Evolutionary conservation across 1,140 invertebrate genomes (phyloP).

Genomic region (Ceratina japonica): DNA sequence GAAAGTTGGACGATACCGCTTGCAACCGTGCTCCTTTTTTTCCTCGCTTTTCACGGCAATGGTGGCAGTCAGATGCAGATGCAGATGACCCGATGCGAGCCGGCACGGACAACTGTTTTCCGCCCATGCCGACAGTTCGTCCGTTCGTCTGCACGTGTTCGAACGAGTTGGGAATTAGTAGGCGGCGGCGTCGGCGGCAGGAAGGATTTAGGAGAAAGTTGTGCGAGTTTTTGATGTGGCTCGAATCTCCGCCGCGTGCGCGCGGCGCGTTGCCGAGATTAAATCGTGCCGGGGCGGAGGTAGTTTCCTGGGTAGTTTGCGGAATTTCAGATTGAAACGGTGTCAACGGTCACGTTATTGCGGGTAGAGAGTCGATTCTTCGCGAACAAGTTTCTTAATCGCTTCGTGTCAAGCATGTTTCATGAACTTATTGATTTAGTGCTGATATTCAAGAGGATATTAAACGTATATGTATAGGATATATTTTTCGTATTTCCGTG

Average conservation of each 20-base stretch:
- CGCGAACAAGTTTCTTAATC: too few relatives aligned
- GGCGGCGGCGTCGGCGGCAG: constrained; percentile 10
- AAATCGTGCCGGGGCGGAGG: background rate
- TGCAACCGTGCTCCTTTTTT: constrained; percentile 1
- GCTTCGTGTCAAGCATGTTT: too few relatives aligned
- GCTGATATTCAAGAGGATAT: too few relatives aligned
- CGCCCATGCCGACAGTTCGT: constrained; percentile 19
- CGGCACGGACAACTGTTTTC: constrained; percentile 40
- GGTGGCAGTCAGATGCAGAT: constrained; percentile 69
- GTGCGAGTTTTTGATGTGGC: constrained; percentile 14
- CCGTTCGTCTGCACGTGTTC: constrained; percentile 38
- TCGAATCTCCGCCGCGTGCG: background rate
- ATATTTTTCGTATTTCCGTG: too few relatives aligned
- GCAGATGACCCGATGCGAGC: constrained; percentile 48
- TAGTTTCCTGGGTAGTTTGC: background rate
- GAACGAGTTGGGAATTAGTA: constrained; percentile 59
- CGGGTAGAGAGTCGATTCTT: too few relatives aligned
- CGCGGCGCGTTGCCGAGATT: background rate
- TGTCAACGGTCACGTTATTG: background rate
- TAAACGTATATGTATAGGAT: too few relatives aligned
- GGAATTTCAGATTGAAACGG: constrained; percentile 24
- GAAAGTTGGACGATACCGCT: constrained; percentile 1
- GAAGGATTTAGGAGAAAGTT: constrained; percentile 49
- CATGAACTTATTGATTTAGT: too few relatives aligned
- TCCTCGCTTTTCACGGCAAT: background rate